A percentile compares a stretch with the other conserved stretches of the same genome.
These are phyloP conservation scores for Rhagoletis pomonella DNA, from an alignment of 1,140 invertebrate species.

Conservation along the genomic window DNA sequence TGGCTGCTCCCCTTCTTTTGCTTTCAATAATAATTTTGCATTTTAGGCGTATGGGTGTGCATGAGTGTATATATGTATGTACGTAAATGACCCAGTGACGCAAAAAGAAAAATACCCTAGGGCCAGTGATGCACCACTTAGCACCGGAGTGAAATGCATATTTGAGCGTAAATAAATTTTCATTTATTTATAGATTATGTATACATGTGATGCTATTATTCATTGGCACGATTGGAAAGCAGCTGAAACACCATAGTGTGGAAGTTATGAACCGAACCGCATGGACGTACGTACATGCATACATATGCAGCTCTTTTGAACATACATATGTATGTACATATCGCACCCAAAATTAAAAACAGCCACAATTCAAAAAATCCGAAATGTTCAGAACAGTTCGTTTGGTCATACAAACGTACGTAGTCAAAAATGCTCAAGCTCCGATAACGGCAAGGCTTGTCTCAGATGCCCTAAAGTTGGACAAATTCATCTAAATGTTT, in stretches of 20 bases:
- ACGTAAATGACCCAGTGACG: background rate
- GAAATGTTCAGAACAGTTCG: too few relatives aligned
- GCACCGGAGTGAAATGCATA: constrained; percentile 10
- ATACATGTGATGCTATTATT: constrained; percentile 11
- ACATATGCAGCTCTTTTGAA: too few relatives aligned
- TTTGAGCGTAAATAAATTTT: constrained; percentile 15
- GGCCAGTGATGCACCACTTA: background rate
- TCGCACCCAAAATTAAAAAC: too few relatives aligned
- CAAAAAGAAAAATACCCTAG: background rate
- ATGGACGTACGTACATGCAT: too few relatives aligned
- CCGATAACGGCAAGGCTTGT: too few relatives aligned
- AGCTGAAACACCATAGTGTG: background rate
- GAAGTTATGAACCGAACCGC: too few relatives aligned
- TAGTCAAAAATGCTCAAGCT: too few relatives aligned
- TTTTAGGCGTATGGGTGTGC: background rate
- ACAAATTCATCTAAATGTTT: too few relatives aligned
- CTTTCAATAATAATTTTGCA: constrained; percentile 37
- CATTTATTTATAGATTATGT: constrained; percentile 39
- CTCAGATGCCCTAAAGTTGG: too few relatives aligned
- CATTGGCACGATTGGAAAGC: background rate
- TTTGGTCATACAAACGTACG: too few relatives aligned
- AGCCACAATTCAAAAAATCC: too few relatives aligned
- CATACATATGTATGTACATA: too few relatives aligned
- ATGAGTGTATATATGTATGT: background rate
- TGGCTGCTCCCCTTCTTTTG: background rate